These are phyloP conservation scores for Drosophila sucinea DNA, from an alignment of 1,140 invertebrate genomes.

Conservation along the genomic window DNA sequence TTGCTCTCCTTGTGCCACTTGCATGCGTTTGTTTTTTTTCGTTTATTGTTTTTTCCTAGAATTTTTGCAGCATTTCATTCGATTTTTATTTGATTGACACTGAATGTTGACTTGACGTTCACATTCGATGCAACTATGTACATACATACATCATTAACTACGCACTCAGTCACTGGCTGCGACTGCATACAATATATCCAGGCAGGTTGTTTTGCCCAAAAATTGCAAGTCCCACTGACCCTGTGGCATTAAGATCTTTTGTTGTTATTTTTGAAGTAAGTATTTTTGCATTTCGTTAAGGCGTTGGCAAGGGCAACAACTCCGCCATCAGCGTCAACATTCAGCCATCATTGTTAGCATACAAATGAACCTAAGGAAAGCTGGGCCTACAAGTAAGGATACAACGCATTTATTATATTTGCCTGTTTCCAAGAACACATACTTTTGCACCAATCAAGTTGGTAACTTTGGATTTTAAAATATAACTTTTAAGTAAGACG, in stretches of 20 bases:
- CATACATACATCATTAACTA: constrained; percentile 11
- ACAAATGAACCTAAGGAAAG: neutral
- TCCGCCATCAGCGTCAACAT: neutral
- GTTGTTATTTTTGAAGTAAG: constrained; percentile 17
- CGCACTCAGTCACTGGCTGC: constrained; percentile 28
- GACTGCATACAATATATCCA: constrained; percentile 18
- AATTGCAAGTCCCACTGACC: constrained; percentile 48
- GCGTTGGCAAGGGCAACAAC: constrained; percentile 11
- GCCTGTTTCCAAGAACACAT: too few relatives aligned
- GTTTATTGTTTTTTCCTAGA: constrained; percentile 63
- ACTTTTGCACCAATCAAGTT: too few relatives aligned
- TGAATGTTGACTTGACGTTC: constrained; percentile 58
- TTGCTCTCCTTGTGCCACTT: constrained; percentile 65
- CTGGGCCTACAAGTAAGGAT: neutral
- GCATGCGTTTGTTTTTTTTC: constrained; percentile 48
- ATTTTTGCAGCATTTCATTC: constrained; percentile 56
- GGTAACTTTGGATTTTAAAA: too few relatives aligned
- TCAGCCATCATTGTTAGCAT: neutral
- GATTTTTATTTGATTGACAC: constrained; percentile 66
- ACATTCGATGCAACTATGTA: constrained; percentile 59
- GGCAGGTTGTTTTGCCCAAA: constrained; percentile 72
- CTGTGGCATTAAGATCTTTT: constrained; percentile 42
- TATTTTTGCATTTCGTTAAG: constrained; percentile 29
- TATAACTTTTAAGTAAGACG: too few relatives aligned
- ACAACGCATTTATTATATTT: neutral